phyloP scores from a whole-genome alignment of 1,140 invertebrate species.

The Calosoma granatense region DNA sequence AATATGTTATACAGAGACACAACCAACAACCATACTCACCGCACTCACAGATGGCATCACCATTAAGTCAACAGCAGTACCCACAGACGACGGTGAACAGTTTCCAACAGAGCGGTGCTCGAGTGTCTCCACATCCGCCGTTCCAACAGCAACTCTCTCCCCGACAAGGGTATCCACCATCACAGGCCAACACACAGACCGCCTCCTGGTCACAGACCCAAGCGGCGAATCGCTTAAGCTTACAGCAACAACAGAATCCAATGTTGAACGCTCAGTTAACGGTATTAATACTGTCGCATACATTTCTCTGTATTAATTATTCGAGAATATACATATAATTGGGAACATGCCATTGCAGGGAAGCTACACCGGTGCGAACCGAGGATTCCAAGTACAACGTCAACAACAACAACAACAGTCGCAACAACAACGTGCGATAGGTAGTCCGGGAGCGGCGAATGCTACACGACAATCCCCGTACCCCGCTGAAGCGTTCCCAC shows the following conservation, averaged over 20 bases:
- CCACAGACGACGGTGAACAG: constrained; percentile 22
- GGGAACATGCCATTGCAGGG: constrained; percentile 18
- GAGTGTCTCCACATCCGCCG: constrained; percentile 27
- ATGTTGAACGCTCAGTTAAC: constrained; percentile 70
- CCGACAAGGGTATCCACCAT: constrained; percentile 23
- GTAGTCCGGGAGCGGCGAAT: constrained; percentile 23
- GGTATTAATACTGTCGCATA: constrained; percentile 27
- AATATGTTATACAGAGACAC: constrained; percentile 15
- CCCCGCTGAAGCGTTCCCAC: constrained; percentile 43
- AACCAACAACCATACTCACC: constrained; percentile 38
- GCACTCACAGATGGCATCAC: constrained; percentile 34
- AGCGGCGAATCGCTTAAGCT: constrained; percentile 26
- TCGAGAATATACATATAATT: not conserved
- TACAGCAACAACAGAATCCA: constrained; percentile 62
- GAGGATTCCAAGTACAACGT: constrained; percentile 31
- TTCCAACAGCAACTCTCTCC: constrained; percentile 30
- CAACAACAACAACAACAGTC: constrained; percentile 23
- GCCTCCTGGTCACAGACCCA: constrained; percentile 21
- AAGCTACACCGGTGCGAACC: constrained; percentile 24
- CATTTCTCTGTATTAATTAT: not conserved
- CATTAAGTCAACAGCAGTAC: constrained; percentile 27
- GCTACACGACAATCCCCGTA: constrained; percentile 45
- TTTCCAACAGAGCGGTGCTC: constrained; percentile 21
- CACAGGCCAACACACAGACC: constrained; percentile 15
- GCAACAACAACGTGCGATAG: constrained; percentile 22